These are phyloP conservation scores for Heliconius nattereri DNA, from an alignment of 1,140 invertebrate genomes.

Conservation along the genomic window DNA sequence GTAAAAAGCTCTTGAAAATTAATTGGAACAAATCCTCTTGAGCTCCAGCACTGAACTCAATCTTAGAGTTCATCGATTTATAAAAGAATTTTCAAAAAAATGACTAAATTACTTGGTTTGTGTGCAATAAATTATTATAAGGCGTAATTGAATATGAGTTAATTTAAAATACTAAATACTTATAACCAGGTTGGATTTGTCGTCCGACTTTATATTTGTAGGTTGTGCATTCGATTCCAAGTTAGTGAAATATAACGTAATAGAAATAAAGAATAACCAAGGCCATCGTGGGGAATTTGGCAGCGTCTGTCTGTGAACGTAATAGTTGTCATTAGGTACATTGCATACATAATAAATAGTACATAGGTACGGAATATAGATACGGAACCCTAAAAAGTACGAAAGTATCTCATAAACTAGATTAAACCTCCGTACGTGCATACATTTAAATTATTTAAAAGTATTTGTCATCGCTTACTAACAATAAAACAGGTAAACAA, in stretches of 20 bases:
- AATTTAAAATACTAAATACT: too few relatives aligned
- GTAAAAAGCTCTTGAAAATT: slow-evolving; percentile 14
- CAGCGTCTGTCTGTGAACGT: neutral
- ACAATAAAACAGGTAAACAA: slow-evolving; percentile 10
- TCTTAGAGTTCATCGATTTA: slow-evolving; percentile 3
- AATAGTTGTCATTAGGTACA: neutral
- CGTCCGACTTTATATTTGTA: neutral
- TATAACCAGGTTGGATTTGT: too few relatives aligned
- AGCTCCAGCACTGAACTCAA: neutral
- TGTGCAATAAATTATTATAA: slow-evolving; percentile 13
- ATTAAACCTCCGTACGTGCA: neutral
- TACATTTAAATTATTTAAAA: slow-evolving; percentile 5
- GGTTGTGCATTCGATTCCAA: neutral
- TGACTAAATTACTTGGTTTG: neutral
- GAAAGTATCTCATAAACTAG: neutral
- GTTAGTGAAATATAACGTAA: neutral
- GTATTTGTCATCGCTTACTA: neutral
- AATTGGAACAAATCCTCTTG: slow-evolving; percentile 12
- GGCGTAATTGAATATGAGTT: neutral
- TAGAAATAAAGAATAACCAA: neutral
- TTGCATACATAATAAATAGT: too few relatives aligned
- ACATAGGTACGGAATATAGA: too few relatives aligned
- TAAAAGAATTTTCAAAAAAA: slow-evolving; percentile 2
- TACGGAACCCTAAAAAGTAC: too few relatives aligned
- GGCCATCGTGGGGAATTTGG: too few relatives aligned